Evolutionary conservation across 92 coral and sea anemone genomes (phyloP).

Genomic region (Meandrina meandrites): DNA sequence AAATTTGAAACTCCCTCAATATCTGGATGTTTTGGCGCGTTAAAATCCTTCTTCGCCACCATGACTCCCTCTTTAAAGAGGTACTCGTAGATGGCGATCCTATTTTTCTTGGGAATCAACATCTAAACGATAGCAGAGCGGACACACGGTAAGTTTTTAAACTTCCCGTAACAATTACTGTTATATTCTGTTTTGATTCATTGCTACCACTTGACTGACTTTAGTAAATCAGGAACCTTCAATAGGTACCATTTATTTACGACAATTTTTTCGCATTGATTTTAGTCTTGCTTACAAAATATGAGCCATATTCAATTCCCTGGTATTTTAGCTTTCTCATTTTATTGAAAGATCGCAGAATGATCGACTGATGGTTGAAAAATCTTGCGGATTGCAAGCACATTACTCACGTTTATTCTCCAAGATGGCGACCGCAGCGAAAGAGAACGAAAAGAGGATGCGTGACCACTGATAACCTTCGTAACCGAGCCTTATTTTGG

Average conservation of each 20-base stretch:
- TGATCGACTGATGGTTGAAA: constrained; percentile 47
- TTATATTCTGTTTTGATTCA: background rate
- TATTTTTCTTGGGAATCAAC: constrained; percentile 99
- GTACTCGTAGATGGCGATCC: constrained; percentile 86
- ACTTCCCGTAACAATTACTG: background rate
- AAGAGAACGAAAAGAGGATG: constrained; percentile 69
- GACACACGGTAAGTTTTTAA: background rate
- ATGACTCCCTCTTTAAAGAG: constrained; percentile 97
- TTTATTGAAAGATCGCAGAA: background rate
- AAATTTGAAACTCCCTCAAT: constrained; percentile 92
- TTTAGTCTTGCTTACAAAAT: background rate
- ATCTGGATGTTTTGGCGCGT: constrained; percentile 75
- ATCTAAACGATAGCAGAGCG: constrained; percentile 48
- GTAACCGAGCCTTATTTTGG: constrained; percentile 23
- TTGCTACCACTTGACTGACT: background rate
- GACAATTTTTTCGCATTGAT: no score
- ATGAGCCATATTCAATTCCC: background rate
- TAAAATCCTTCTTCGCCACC: constrained; percentile 89
- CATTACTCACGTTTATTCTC: constrained; percentile 61
- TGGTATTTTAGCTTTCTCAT: background rate
- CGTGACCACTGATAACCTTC: constrained; percentile 22
- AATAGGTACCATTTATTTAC: background rate
- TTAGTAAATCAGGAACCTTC: no score
- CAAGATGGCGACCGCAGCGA: constrained; percentile 84
- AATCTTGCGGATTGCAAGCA: constrained; percentile 47